phyloP scores from a whole-genome alignment of 2,888 invertebrate genomes.

The Melanargia galathea region DNA sequence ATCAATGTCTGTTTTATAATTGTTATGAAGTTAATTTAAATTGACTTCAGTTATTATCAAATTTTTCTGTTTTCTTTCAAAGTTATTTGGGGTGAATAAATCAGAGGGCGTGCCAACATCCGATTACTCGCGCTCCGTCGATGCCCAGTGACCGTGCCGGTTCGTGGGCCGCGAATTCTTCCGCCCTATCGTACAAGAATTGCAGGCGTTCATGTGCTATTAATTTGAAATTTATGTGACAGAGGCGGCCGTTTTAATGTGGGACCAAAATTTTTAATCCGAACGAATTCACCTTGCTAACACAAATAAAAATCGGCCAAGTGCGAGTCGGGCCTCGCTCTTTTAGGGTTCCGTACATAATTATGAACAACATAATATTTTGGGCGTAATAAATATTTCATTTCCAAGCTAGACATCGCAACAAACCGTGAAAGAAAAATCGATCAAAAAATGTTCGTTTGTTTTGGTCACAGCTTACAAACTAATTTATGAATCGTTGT shows the following conservation, averaged over 20 bases:
- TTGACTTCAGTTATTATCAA: neutral
- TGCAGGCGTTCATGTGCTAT: slow-evolving; percentile 24
- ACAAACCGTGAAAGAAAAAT: too few species aligned
- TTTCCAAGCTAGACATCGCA: too few species aligned
- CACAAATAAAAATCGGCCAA: too few species aligned
- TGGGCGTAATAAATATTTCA: too few species aligned
- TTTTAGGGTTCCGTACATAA: too few species aligned
- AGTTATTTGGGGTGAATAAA: slow-evolving; percentile 28
- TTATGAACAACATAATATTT: too few species aligned
- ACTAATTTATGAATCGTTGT: too few species aligned
- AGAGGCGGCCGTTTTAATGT: neutral
- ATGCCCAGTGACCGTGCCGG: slow-evolving; percentile 32
- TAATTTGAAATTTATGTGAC: slow-evolving; percentile 17
- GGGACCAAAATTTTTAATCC: neutral
- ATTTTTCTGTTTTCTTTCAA: neutral
- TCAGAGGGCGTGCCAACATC: slow-evolving; percentile 25
- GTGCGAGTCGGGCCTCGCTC: too few species aligned
- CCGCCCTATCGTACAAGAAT: slow-evolving; percentile 26
- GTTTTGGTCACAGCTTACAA: too few species aligned
- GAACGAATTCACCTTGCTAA: neutral
- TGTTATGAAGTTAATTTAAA: neutral
- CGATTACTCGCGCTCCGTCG: slow-evolving; percentile 29
- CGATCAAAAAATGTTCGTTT: too few species aligned
- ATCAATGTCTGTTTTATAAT: neutral
- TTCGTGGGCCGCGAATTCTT: slow-evolving; percentile 24